Percentiles rank a stretch among this genome's conserved stretches.
Evolutionary conservation across 2,888 invertebrate genomes (phyloP).

Genomic region (Cerastis rubricosa): DNA sequence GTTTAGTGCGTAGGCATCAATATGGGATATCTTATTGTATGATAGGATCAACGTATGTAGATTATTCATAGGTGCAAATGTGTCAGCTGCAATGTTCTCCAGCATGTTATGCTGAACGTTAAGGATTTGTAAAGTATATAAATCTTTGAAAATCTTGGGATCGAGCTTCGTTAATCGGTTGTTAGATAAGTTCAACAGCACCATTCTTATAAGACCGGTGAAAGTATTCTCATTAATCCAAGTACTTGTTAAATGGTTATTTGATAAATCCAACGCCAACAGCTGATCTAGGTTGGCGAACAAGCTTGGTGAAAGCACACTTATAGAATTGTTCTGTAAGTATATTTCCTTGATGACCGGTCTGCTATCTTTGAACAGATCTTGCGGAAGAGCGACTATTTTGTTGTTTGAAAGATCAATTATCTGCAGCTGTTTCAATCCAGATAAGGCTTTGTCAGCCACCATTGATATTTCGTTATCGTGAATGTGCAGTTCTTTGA

Average conservation of each 20-base stretch:
- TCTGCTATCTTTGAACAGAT: conserved; percentile 95
- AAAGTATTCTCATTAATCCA: conserved; percentile 97
- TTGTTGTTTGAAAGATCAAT: conserved; percentile 97
- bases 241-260: conserved; percentile 96
- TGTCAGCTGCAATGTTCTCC: conserved; percentile 96
- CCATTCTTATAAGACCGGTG: conserved; percentile 96
- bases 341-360: conserved; percentile 96
- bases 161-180: conserved; percentile 96
- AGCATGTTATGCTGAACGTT: conserved; percentile 96
- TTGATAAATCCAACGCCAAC: conserved; percentile 95
- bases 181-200: conserved; percentile 96
- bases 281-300: conserved; percentile 96
- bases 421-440: conserved; percentile 95
- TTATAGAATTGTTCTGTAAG: conserved; percentile 97
- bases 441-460: conserved; percentile 95
- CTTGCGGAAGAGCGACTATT: conserved; percentile 96
- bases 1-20: conserved; percentile 96
- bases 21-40: conserved; percentile 95
- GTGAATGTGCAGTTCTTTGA: conserved; percentile 95
- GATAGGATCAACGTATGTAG: conserved; percentile 96
- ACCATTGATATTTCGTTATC: conserved; percentile 97
- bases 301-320: conserved; percentile 95
- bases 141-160: conserved; percentile 95
- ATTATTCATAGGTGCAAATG: conserved; percentile 97
- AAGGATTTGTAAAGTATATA: conserved; percentile 96